These are phyloP conservation scores for Esperia sulphurella DNA, from an alignment of 2,888 invertebrate genomes.

Conservation along the genomic window DNA sequence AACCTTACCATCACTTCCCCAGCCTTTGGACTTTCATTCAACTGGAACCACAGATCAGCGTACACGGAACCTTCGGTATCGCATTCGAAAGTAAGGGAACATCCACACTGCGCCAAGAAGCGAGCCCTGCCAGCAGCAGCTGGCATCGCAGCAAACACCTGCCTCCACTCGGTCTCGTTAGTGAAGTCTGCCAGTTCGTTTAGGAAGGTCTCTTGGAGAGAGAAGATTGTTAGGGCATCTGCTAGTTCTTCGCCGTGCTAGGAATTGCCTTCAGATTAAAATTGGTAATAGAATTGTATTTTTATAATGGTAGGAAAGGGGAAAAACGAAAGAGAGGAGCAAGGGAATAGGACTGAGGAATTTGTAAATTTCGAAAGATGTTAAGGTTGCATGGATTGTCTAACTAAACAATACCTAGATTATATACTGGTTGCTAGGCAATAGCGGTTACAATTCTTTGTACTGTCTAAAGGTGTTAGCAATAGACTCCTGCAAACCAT, in stretches of 20 bases:
- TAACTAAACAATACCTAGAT: too few species aligned
- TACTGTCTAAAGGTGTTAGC: too few species aligned
- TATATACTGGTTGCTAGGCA: too few species aligned
- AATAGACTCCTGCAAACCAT: too few species aligned
- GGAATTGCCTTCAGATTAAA: not conserved
- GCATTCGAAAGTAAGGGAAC: slow-evolving; percentile 38
- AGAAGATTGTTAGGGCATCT: slow-evolving; percentile 39
- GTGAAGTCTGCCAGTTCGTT: slow-evolving; percentile 47
- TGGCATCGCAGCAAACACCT: slow-evolving; percentile 27
- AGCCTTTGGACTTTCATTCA: slow-evolving; percentile 36
- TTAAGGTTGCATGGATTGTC: too few species aligned
- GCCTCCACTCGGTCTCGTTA: slow-evolving; percentile 45
- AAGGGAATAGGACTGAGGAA: too few species aligned
- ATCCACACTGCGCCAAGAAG: slow-evolving; percentile 41
- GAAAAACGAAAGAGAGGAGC: too few species aligned
- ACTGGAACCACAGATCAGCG: slow-evolving; percentile 36
- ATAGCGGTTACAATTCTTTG: too few species aligned
- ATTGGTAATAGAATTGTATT: too few species aligned
- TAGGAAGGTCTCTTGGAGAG: slow-evolving; percentile 53
- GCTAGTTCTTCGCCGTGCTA: slow-evolving; percentile 44
- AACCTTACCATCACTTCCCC: slow-evolving; percentile 27
- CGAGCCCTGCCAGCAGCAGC: slow-evolving; percentile 42
- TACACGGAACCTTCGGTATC: slow-evolving; percentile 33
- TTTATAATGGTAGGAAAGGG: too few species aligned
- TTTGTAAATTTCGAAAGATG: too few species aligned